Evolutionary conservation across 1,140 invertebrate genomes (phyloP), one percentile per base, ranked within the genome.

Genomic region (Goniozus legneri): DNA sequence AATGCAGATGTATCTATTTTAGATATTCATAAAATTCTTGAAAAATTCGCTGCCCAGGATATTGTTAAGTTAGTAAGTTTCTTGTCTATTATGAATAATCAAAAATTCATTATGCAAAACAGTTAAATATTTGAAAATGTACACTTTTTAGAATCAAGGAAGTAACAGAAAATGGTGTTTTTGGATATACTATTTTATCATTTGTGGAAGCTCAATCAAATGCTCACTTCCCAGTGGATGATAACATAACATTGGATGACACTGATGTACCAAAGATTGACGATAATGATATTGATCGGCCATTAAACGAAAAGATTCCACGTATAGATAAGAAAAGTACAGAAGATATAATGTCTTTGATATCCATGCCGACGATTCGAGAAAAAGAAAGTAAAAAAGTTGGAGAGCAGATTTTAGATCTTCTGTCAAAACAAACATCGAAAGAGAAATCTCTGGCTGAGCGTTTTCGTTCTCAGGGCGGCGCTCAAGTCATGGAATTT

Each of bases 341-440:
- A 2, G 65, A 74, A 37, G 67, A 76, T 35, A 74, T 77, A 33
- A 67, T 76, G 88, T 95, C 89, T 31, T 73, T 98, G 15, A 77
- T 98, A 33, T 91, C 92, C 8, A 89, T 94, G 83, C 90, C 94
- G 14, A 96, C 94, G 0, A 93, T 92, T 36, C 83, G 92, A 62
- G 94, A 98, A 69, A 93, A 94, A 69, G 92, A 96, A 67, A 95
- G 85, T 53, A 97, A 97, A 72, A 89, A 94, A 76, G 83, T 97
- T 6, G 93, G 92, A 2, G 95, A 98, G 77, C 95, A 98, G 75
- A 97, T 98, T 46, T 77, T 96, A 49, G 91, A 96, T 67, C 73
- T 98, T 6, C 74, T 98, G 0, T 95, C 91, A 53, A 95, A 95
- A 74, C 94, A 94, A 15, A 97, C 94, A 2, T 94, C 93, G 2